These are phyloP conservation scores for Trypoxylus dichotomus DNA, from an alignment of 1,140 invertebrate genomes.

Conservation along the genomic window DNA sequence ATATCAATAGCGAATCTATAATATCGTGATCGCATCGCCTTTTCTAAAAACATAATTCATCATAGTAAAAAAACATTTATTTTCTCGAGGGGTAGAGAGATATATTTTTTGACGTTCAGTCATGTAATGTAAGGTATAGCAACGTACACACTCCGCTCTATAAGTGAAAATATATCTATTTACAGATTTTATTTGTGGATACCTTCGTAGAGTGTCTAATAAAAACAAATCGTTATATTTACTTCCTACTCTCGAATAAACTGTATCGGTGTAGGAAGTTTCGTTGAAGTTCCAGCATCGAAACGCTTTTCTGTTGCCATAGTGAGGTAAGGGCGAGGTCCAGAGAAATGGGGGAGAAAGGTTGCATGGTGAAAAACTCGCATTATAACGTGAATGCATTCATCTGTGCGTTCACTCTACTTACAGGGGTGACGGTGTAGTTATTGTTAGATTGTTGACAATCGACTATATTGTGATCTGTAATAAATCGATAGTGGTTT, in stretches of 20 bases:
- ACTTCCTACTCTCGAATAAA: background rate
- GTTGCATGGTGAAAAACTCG: background rate
- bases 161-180: too few relatives aligned
- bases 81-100: too few relatives aligned
- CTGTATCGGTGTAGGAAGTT: background rate
- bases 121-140: too few relatives aligned
- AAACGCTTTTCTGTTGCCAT: slow-evolving; percentile 17
- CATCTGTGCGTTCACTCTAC: background rate
- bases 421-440: background rate
- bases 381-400: background rate
- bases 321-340: background rate
- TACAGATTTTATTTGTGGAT: too few relatives aligned
- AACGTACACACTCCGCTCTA: too few relatives aligned
- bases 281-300: background rate
- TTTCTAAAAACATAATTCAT: too few relatives aligned
- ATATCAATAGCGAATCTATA: too few relatives aligned
- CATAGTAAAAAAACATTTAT: too few relatives aligned
- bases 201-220: background rate
- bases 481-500: too few relatives aligned
- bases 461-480: too few relatives aligned
- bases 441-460: background rate
- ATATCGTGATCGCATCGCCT: too few relatives aligned
- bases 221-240: background rate
- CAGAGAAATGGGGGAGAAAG: background rate
- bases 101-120: too few relatives aligned